Evolutionary conservation across 92 coral and sea anemone species (phyloP), one percentile per base, ranked within the genome.

Genomic region (Muricea muricata): DNA sequence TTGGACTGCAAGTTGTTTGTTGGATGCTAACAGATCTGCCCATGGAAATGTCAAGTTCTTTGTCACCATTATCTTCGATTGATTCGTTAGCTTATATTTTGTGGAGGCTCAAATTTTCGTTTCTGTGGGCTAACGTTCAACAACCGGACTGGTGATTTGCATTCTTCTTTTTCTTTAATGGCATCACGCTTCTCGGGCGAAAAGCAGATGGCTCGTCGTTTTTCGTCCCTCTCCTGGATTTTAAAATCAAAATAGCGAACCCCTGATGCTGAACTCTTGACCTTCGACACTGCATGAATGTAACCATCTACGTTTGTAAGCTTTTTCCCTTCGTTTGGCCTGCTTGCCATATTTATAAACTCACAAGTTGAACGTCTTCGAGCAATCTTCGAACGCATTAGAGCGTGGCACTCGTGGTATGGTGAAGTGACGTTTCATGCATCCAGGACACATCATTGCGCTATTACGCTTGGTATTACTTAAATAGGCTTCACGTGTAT

Each of bases 261-360:
- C 48, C 77, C 83, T 18, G 76, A 67, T 5, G 46, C 24, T 52
- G 90, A 75, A 34, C 32, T 81, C 69, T 81, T 81, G 54, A 87
- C 37, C 29, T 81, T 70, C 7, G 87, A 87, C 34, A 87, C 90
- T 18, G 63, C 76, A 65, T 87, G 87, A 12, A 73, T 14, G 78
- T 87, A 87, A 33, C 86, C 89, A 10, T 86, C 85, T 55, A 86
- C 79, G 66, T 86, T 56, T 79, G 29, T 52, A 23, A 60, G n/a
- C 46, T 55, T 69, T 42, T 34, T 71, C 57, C 40, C 78, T 9
- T 7, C 26, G 46, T 48, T 40, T 31, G 75, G 15, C 8, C 40
- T 31, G 20, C 33, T 35, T 35, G 42, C 75, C 61, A 54, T 54
- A 14, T 23, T 54, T 37, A 37, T 37, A 4, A 37, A 37, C 42